phyloP scores from a whole-genome alignment of 2,113 vertebrate genomes.

The Catharus bicknelli region DNA sequence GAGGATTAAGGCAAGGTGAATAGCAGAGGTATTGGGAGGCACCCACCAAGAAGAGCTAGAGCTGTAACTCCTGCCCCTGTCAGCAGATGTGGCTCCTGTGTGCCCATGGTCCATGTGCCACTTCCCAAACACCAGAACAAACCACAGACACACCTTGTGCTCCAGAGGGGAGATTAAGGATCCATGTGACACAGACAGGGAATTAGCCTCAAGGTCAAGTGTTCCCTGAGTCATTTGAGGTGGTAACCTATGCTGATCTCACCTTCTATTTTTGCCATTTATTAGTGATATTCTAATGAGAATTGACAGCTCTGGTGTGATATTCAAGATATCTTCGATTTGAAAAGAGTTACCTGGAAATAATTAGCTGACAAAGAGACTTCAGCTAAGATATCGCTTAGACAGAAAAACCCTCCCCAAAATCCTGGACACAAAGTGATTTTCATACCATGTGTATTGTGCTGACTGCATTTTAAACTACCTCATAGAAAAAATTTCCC shows the following conservation, averaged over 20 bases:
- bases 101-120: rapidly evolving
- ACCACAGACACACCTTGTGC: neutral
- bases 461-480: neutral
- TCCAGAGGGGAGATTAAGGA: neutral
- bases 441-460: neutral
- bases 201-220: neutral
- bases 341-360: neutral
- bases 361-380: neutral
- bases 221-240: neutral
- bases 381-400: neutral
- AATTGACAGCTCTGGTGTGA: neutral
- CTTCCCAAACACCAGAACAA: neutral
- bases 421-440: neutral
- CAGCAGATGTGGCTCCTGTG: neutral
- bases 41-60: rapidly evolving
- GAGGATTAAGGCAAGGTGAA: neutral
- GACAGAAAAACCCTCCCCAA: neutral
- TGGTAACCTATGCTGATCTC: neutral
- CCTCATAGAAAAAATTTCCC: neutral
- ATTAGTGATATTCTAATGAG: neutral
- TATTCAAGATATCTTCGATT: neutral
- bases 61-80: rapidly evolving
- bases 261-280: neutral
- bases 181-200: neutral
- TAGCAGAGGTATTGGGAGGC: neutral